These are phyloP conservation scores for Pterois miles DNA, from an alignment of 2,797 vertebrate genomes.

Conservation along the genomic window DNA sequence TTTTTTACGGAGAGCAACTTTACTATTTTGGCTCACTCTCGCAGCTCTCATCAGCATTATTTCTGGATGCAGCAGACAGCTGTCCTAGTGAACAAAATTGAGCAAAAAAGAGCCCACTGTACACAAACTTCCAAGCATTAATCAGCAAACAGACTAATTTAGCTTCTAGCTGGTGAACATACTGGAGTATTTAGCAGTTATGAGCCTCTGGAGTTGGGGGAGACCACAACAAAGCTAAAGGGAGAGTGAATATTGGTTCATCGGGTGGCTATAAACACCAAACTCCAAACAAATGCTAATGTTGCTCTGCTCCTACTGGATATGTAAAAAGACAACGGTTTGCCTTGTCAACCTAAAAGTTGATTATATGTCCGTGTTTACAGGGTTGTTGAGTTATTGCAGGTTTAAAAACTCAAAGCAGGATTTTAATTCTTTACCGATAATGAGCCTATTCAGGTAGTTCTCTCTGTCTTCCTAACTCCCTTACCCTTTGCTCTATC, in stretches of 20 bases:
- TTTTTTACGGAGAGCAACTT: not conserved
- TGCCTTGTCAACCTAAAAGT: not conserved
- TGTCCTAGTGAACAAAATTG: not conserved
- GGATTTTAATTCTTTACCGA: not conserved
- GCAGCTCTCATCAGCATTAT: not conserved
- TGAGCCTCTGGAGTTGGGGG: not conserved
- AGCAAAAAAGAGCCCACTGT: too few species aligned
- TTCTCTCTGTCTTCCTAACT: not conserved
- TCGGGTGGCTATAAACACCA: not conserved
- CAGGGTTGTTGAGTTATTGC: not conserved
- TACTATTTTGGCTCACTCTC: not conserved
- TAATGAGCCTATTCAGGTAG: not conserved
- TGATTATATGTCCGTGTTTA: not conserved
- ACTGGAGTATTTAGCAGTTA: slow-evolving; percentile 7
- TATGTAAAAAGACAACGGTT: not conserved
- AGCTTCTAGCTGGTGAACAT: slow-evolving; percentile 13
- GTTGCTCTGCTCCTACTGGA: not conserved
- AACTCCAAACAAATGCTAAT: not conserved
- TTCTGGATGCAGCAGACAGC: not conserved
- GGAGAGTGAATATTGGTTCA: not conserved
- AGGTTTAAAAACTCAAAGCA: not conserved
- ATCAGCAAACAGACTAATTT: slow-evolving; percentile 12
- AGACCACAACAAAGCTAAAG: slow-evolving; percentile 2
- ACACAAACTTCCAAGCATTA: slow-evolving; percentile 17
- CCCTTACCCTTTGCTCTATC: not conserved